Evolutionary conservation across 1,140 invertebrate genomes (phyloP), one percentile per base, ranked within the genome.

Genomic region (Aphelenchoides besseyi): DNA sequence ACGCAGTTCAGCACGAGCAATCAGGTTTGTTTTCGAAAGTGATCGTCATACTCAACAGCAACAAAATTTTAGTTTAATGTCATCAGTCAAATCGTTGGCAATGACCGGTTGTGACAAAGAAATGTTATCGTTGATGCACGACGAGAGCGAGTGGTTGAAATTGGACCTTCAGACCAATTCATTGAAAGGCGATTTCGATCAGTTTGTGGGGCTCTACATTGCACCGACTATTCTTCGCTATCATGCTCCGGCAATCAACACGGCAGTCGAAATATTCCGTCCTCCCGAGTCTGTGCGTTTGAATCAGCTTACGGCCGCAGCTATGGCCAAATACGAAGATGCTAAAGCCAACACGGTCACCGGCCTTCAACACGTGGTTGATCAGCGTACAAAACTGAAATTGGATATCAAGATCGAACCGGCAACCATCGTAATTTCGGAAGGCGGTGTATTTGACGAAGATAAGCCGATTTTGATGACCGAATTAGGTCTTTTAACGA

Each of bases 341-440:
- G 88, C 97, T 5, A 96, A 95, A 86, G 91, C 95, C 85, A 92
- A 91, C 85, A 96, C 94, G 0, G 90, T 92, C 0, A 87, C 92
- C 5, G 92, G 93, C 5, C 88, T 98, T 74, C 92, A 97, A 80
- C 90, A 95, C 82, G 91, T 93, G 0, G 92, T 98, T 62, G 90
- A 96, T 72, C 89, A 92, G 80, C 91, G 93, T 74, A 90, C 90
- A 0, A 89, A 90, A 69, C 86, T 97, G 0, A 93, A 97, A 78
- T 87, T 97, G 57, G 90, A 92, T 77, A 88, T 98, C 9, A 88
- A 93, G 85, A 88, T 98, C 30, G 89, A 91, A 83, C 91, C 94
- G 0, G 93, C 93, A 0, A 91, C 92, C 77, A 86, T 98, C 23
- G 89, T 97, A 37, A 85, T 98, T 75, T 93, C 94, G 0, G 88